Evolutionary conservation across 2,888 invertebrate genomes (phyloP), one percentile per base, ranked within the genome.

Genomic region (Drosophila fungiperda): DNA sequence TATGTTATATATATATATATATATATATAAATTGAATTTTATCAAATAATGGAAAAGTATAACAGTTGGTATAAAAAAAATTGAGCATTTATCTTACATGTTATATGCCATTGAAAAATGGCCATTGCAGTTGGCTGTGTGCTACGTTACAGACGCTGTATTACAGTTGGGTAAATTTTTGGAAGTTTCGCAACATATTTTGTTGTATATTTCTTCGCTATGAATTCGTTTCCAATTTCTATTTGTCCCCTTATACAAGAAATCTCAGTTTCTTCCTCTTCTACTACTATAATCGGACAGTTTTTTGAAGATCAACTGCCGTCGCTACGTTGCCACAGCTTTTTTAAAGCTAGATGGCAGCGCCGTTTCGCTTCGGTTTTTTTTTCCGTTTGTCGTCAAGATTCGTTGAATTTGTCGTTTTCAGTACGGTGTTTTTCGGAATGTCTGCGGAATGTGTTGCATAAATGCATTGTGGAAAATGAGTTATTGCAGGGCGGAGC

Each of bases 71-170:
- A 48, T 33, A 62, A 59, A 60, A 38, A 69, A 64, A 59, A 57
- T 86, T 80, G 83, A 86, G 86, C 83, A 86, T 86, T 36, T 40
- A 57, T 80, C 53, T 76, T 76, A 68, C 53, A 33, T 54, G 71
- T 74, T 72, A 55, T 15, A 45, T 65, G 36, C 55, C 26, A 48
- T 50, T 20, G 48, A 40, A 57, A 52, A 64, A 52, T 40, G 63
- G 58, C 64, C 64, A 48, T 49, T 59, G 45, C n/a, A 17, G 32
- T 54, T 55, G 36, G 15, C 17, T 49, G 38, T 59, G 23, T 38
- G 42, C 49, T 55, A 54, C 38, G 20, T 50, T 36, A 58, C 48
- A 57, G 49, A 76, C 73, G 75, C 64, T 65, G 49, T 55, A 54
- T 60, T 54, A 36, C 58, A 66, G 40, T 60, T 48, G 35, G 49